Conservation (phyloP, 2,113 vertebrate species). For the Myocastor coypus region DNA sequence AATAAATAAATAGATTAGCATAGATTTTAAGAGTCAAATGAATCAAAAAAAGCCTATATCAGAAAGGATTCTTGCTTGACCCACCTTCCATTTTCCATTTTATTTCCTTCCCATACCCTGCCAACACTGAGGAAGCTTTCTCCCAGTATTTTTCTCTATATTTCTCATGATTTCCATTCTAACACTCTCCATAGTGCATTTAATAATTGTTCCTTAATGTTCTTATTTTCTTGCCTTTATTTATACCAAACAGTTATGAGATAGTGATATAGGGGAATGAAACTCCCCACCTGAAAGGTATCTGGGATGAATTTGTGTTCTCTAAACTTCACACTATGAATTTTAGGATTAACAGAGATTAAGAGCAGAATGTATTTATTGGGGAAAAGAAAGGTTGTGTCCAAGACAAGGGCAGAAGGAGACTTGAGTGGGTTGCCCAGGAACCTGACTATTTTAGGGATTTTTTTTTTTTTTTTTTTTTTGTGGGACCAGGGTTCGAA, state of each 20-base stretch:
- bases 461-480: too few species aligned
- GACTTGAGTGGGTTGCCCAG: too few species aligned
- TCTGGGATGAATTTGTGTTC: too few species aligned
- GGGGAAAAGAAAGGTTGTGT: too few species aligned
- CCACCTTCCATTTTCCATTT: background rate
- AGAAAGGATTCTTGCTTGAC: background rate
- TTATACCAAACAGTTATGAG: background rate
- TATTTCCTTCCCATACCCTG: background rate
- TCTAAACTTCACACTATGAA: too few species aligned
- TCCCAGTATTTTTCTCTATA: background rate
- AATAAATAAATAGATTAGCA: background rate
- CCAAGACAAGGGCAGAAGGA: too few species aligned
- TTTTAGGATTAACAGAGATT: too few species aligned
- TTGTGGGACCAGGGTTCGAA: too few species aligned
- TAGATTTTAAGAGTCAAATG: background rate
- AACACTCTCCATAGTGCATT: background rate
- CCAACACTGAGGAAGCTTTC: background rate
- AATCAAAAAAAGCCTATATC: background rate
- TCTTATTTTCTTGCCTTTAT: background rate
- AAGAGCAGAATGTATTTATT: too few species aligned
- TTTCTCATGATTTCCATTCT: background rate
- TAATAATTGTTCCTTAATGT: background rate
- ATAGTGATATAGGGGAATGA: background rate
- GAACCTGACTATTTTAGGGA: too few species aligned
- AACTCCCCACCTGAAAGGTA: too few species aligned